Percentiles rank a stretch among this genome's conserved stretches.
Conservation (phyloP, 2,797 vertebrate species). For the Thamnophis elegans region DNA sequence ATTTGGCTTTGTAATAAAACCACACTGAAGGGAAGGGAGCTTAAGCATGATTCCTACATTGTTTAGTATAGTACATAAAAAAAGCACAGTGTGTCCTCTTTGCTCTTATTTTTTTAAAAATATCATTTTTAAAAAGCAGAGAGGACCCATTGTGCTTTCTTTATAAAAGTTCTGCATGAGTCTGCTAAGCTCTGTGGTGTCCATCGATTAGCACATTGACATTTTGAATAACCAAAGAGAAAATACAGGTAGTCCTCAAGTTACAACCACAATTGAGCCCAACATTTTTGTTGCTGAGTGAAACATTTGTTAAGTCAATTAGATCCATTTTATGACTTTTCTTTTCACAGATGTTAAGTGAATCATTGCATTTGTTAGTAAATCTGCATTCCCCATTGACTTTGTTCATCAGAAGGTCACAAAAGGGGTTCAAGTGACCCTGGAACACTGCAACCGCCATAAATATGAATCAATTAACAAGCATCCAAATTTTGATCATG, state of each 20-base stretch:
- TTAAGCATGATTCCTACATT: conserved; percentile 66
- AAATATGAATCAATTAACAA: no score
- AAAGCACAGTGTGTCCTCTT: conserved; percentile 70
- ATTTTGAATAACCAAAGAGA: conserved; percentile 53
- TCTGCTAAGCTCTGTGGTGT: conserved; percentile 60
- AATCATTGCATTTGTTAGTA: no score
- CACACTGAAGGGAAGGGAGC: conserved; percentile 43
- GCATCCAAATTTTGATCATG: no score
- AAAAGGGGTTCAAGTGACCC: no score
- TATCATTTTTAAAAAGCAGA: conserved; percentile 60
- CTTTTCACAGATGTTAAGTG: no score
- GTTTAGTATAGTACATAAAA: conserved; percentile 72
- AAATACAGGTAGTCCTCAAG: neutral
- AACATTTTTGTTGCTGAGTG: no score
- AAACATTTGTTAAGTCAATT: no score
- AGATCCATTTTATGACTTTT: no score
- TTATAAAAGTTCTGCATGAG: conserved; percentile 64
- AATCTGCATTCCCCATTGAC: no score
- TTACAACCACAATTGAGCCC: no score
- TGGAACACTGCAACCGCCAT: no score
- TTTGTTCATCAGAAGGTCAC: no score
- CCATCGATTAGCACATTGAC: conserved; percentile 56
- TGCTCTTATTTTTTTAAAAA: conserved; percentile 46
- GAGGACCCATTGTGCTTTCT: conserved; percentile 17
- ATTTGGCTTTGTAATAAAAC: conserved; percentile 64